phyloP scores from a whole-genome alignment of 1,140 invertebrate species.

The Formica exsecta region DNA sequence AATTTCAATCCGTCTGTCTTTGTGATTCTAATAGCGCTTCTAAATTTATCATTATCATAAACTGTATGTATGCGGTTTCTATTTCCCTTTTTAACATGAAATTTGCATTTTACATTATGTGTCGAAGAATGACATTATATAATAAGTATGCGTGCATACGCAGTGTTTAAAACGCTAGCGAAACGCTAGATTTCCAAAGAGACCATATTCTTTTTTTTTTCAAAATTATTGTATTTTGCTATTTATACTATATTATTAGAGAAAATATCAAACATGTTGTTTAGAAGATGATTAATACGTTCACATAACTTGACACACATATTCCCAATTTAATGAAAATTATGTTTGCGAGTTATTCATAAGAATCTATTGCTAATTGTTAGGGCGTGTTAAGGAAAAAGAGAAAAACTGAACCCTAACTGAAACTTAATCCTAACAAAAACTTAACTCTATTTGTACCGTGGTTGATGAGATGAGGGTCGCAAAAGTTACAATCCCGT shows the following conservation, averaged over 20 bases:
- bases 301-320: background rate
- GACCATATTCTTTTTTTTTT: background rate
- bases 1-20: background rate
- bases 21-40: background rate
- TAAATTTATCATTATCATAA: background rate
- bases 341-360: background rate
- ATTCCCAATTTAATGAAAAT: constrained; percentile 2
- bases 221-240: constrained; percentile 4
- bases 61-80: background rate
- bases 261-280: background rate
- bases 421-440: background rate
- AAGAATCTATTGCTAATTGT: background rate
- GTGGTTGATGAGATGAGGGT: constrained; percentile 1
- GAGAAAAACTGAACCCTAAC: background rate
- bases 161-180: background rate
- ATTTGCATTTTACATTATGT: background rate
- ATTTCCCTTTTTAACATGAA: background rate
- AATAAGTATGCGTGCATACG: background rate
- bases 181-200: background rate
- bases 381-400: background rate
- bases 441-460: background rate
- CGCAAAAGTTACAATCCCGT: background rate
- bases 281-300: background rate
- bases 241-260: background rate
- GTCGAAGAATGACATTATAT: background rate